phyloP scores from a whole-genome alignment of 2,113 vertebrate genomes.

The Chionodraco myersi region DNA sequence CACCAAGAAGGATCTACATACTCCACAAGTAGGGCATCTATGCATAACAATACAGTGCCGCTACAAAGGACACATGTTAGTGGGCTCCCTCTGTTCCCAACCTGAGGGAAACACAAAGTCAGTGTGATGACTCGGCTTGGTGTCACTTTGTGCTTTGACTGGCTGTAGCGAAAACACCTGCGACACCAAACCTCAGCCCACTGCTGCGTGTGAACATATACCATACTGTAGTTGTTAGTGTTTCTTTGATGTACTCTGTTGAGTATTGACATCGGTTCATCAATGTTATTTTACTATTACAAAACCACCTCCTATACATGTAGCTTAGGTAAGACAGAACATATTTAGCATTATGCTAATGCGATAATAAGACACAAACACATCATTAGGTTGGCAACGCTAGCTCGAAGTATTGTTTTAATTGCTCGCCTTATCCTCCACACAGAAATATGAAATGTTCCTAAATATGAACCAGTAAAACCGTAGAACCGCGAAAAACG shows the following conservation, averaged over 20 bases:
- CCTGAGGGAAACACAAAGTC: slow-evolving; percentile 22
- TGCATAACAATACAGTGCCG: slow-evolving; percentile 2
- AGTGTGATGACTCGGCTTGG: slow-evolving; percentile 7
- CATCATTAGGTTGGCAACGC: not conserved
- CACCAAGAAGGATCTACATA: not conserved
- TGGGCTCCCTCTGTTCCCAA: slow-evolving; percentile 15
- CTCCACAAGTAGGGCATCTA: not conserved
- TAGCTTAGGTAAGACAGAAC: too few relatives aligned
- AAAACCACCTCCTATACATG: not conserved
- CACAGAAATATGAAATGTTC: not conserved
- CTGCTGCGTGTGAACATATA: not conserved
- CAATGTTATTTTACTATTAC: not conserved
- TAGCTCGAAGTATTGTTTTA: not conserved
- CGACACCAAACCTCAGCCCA: slow-evolving; percentile 20
- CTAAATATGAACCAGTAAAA: not conserved
- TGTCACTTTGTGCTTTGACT: slow-evolving; percentile 67
- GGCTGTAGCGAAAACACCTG: slow-evolving; percentile 67
- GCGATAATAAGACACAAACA: not conserved
- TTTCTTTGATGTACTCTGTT: not conserved
- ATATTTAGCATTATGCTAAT: not conserved
- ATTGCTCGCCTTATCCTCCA: not conserved
- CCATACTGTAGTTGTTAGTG: not conserved
- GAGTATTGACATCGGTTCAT: not conserved
- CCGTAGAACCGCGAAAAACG: too few relatives aligned
- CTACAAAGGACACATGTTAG: slow-evolving; percentile 22